Evolutionary conservation across 1,140 invertebrate species (phyloP).

Genomic region (Cylas formicarius): DNA sequence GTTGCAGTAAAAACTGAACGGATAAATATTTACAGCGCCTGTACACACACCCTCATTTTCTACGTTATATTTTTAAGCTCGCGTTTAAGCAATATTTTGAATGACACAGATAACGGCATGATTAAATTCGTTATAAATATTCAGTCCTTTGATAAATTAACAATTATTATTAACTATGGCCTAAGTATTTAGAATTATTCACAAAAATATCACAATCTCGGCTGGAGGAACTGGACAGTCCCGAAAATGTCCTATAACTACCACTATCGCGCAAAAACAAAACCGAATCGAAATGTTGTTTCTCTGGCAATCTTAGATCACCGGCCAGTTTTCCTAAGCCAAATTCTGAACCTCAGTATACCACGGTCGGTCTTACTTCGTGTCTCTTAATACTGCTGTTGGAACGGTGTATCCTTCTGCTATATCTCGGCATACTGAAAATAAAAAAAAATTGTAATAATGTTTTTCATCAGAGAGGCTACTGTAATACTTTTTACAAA

Average conservation of each 20-base stretch:
- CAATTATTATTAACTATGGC: conserved; percentile 26
- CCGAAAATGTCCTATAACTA: too few relatives aligned
- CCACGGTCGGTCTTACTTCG: conserved; percentile 7
- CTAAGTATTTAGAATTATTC: conserved; percentile 28
- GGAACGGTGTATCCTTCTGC: conserved; percentile 12
- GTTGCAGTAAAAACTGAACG: conserved; percentile 1
- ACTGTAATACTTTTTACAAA: too few relatives aligned
- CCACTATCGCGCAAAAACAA: too few relatives aligned
- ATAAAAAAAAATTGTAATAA: too few relatives aligned
- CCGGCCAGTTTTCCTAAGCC: too few relatives aligned
- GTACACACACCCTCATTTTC: neutral
- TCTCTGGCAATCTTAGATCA: too few relatives aligned
- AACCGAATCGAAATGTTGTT: too few relatives aligned
- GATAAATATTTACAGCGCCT: conserved; percentile 18
- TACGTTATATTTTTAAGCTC: conserved; percentile 27
- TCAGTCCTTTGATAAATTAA: conserved; percentile 27
- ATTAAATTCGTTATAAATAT: conserved; percentile 27
- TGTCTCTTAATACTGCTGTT: conserved; percentile 11
- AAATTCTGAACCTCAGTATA: conserved; percentile 10
- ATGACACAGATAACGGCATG: conserved; percentile 26
- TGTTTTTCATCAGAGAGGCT: too few relatives aligned
- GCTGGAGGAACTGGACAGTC: conserved; percentile 16
- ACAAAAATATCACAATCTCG: conserved; percentile 32
- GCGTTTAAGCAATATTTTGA: conserved; percentile 21
- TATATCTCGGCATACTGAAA: conserved; percentile 27